phyloP scores from a whole-genome alignment of 2,113 vertebrate genomes.

The Lethenteron camtschaticum region DNA sequence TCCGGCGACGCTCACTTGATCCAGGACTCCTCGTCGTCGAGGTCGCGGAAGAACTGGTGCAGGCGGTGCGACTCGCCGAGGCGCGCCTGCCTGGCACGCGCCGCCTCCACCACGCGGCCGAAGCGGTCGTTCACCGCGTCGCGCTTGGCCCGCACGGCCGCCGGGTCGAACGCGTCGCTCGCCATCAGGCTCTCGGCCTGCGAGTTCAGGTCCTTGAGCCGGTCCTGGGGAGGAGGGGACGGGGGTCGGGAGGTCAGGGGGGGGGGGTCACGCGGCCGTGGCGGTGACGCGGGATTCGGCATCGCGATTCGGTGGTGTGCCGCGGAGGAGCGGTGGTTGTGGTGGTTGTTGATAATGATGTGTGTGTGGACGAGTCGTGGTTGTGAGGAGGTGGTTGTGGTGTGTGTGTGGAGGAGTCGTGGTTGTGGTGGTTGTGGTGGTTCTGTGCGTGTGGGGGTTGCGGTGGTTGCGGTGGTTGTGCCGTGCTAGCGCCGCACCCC shows the following conservation, averaged over 20 bases:
- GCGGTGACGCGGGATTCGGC: too few relatives aligned
- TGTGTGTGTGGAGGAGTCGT: too few relatives aligned
- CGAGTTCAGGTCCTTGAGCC: constrained; percentile 82
- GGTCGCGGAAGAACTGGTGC: constrained; percentile 95
- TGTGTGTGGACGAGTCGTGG: too few relatives aligned
- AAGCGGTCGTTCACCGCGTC: constrained; percentile 70
- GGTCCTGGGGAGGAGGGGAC: constrained; percentile 33
- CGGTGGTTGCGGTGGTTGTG: too few relatives aligned
- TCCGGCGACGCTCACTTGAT: constrained; percentile 52
- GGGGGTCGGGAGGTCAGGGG: neutral
- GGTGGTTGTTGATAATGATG: too few relatives aligned
- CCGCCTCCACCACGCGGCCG: constrained; percentile 71
- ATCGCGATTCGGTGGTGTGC: neutral
- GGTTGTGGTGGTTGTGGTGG: too few relatives aligned
- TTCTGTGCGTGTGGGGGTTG: too few relatives aligned
- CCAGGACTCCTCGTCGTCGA: constrained; percentile 96
- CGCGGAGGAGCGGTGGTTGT: too few relatives aligned
- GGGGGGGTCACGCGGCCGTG: too few relatives aligned
- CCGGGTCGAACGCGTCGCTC: constrained; percentile 79
- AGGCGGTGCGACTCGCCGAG: constrained; percentile 85
- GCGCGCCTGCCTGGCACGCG: constrained; percentile 39
- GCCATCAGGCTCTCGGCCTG: constrained; percentile 90
- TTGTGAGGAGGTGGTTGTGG: too few relatives aligned
- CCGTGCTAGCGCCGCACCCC: constrained; percentile 30
- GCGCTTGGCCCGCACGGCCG: constrained; percentile 77